phyloP scores from a whole-genome alignment of 2,888 invertebrate species.

The Pimpla rufipes region DNA sequence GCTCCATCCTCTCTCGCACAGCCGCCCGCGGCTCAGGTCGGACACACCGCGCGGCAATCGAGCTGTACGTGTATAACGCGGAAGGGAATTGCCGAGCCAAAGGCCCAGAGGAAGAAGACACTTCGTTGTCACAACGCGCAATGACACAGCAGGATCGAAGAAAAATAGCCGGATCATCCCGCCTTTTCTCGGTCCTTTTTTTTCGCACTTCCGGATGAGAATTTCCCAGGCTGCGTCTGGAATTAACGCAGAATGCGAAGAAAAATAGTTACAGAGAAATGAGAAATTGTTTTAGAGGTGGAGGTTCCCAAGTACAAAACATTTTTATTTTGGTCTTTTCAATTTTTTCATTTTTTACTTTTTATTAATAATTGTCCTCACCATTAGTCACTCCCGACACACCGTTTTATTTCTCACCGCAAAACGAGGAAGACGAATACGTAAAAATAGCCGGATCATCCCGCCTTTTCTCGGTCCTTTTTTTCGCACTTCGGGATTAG shows the following conservation, averaged over 20 bases:
- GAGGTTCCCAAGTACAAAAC: no score
- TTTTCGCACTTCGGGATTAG: constrained; percentile 21
- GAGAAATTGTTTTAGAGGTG: neutral
- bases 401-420: no score
- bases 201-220: constrained; percentile 27
- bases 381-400: no score
- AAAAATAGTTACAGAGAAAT: neutral
- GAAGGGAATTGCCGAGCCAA: constrained; percentile 1
- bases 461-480: constrained; percentile 24
- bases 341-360: no score
- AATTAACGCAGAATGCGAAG: neutral
- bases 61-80: neutral
- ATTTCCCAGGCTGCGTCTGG: constrained; percentile 10
- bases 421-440: no score
- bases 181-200: constrained; percentile 20
- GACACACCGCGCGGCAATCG: neutral
- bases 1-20: neutral
- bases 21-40: neutral
- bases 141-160: constrained; percentile 68
- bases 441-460: constrained; percentile 69
- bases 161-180: constrained; percentile 69
- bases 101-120: constrained; percentile 25
- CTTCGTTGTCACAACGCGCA: constrained; percentile 45
- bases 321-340: no score
- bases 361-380: no score